Percentiles rank a stretch among this genome's conserved stretches.
These are phyloP conservation scores for Ylistrum balloti DNA, from an alignment of 1,140 invertebrate genomes.

Conservation along the genomic window DNA sequence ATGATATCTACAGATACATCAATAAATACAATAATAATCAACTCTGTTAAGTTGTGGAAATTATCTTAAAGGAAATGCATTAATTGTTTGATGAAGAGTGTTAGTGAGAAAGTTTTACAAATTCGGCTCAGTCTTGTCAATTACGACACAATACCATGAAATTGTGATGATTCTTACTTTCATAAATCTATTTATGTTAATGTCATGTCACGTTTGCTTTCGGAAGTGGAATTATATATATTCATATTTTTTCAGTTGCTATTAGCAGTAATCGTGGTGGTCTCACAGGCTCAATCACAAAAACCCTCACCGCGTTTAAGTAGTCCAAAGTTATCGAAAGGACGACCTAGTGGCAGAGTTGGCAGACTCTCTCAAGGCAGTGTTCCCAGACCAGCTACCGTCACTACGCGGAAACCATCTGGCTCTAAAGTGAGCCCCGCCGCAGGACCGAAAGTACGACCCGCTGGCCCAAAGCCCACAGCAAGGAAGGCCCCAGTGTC, in stretches of 20 bases:
- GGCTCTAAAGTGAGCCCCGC: background rate
- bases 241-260: background rate
- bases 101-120: no score
- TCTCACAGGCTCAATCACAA: background rate
- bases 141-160: no score
- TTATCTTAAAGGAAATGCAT: no score
- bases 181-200: no score
- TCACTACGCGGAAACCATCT: background rate
- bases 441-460: background rate
- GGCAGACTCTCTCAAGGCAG: background rate
- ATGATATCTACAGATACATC: no score
- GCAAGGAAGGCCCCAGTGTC: background rate
- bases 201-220: no score
- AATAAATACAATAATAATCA: no score
- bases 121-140: no score
- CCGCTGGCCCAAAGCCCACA: background rate
- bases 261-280: constrained; percentile 6
- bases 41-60: no score
- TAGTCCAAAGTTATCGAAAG: background rate
- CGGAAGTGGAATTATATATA: no score
- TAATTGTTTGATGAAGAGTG: no score
- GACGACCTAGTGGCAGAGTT: background rate
- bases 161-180: no score
- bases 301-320: background rate
- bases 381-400: background rate